Evolutionary conservation across 1,140 invertebrate species (phyloP).

Genomic region (Drosophila melanica): DNA sequence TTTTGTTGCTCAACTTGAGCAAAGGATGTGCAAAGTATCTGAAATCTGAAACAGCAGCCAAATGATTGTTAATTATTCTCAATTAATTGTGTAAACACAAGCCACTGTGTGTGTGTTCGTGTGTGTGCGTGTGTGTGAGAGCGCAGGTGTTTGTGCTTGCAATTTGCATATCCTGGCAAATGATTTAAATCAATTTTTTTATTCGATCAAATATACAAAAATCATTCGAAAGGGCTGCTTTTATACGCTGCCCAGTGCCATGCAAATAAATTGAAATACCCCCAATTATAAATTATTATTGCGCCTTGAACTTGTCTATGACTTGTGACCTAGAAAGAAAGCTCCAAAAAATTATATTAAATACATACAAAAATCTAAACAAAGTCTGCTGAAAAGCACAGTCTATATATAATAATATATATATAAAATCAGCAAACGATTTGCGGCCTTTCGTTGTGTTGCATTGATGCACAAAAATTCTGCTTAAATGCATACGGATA

Average conservation of each 20-base stretch:
- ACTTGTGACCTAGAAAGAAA: constrained; percentile 53
- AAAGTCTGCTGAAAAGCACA: constrained; percentile 7
- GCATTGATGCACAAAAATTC: constrained; percentile 69
- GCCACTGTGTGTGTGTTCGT: constrained; percentile 35
- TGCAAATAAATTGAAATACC: constrained; percentile 25
- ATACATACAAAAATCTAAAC: constrained; percentile 35
- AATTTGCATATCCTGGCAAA: constrained; percentile 76
- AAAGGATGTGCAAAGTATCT: constrained; percentile 48
- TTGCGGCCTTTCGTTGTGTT: constrained; percentile 14
- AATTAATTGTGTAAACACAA: constrained; percentile 52
- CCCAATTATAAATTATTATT: constrained; percentile 21
- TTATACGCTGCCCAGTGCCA: constrained; percentile 27
- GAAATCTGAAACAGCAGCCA: constrained; percentile 37
- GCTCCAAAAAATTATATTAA: constrained; percentile 21
- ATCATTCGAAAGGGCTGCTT: constrained; percentile 35
- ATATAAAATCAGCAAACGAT: not conserved
- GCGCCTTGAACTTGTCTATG: constrained; percentile 69
- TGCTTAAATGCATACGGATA: constrained; percentile 84
- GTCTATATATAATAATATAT: constrained; percentile 4
- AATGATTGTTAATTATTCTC: constrained; percentile 40
- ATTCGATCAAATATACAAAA: not conserved
- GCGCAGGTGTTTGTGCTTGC: constrained; percentile 32
- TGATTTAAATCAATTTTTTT: constrained; percentile 44
- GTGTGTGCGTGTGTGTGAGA: constrained; percentile 32
- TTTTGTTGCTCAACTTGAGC: constrained; percentile 28